Base-by-base conservation (phyloP, 2,888 invertebrate genomes). In the Eristalis arbustorum region DNA sequence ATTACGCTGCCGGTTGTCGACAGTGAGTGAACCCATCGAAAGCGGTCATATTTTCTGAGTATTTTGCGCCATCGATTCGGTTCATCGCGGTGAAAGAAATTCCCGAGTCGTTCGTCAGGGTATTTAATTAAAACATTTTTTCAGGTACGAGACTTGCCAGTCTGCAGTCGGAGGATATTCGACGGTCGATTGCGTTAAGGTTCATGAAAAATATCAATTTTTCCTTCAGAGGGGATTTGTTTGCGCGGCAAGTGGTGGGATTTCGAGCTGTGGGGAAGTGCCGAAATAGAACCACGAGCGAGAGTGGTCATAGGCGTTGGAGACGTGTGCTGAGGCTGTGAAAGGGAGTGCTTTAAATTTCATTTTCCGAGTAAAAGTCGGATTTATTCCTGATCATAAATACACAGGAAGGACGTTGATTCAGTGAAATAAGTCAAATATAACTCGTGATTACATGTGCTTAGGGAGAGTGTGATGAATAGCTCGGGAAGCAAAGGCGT, bases 1-100 rank as follows among this genome's bases (percentile, higher is more conserved):
- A 73, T 73, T 73, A 73, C 56, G 56, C 56, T 56, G 64, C 64
- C 64, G 73, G 73, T 56, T 34, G 73, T 64, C 64, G 63, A 23
- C 25, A 56, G 63, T 31, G 49, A 31, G 31, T 64, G 64, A 73
- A 64, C 73, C 37, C 56, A 73, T 56, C 56, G 73, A 64, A 37
- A 73, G 23, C 42, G 49, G 62, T 18, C 56, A 56, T 42, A 22
- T 40, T 73, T 56, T 73, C 42, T 23, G 61, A 28, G 71, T 34
- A 18, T 42, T 62, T 72, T 64, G 56, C 73, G 63, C 56, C 73
- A 56, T 73, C 73, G 64, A 64, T 73, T 64, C 49, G 49, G 10
- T 18, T 49, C 49, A 18, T 18, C 49, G 2, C 8, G 49, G 8
- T 0, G 8, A 6, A 18, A 6, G 18, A 8, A n/a, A 18, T 49